Conservation (phyloP, 2,888 invertebrate species). For the Pachydiplax longipennis region DNA sequence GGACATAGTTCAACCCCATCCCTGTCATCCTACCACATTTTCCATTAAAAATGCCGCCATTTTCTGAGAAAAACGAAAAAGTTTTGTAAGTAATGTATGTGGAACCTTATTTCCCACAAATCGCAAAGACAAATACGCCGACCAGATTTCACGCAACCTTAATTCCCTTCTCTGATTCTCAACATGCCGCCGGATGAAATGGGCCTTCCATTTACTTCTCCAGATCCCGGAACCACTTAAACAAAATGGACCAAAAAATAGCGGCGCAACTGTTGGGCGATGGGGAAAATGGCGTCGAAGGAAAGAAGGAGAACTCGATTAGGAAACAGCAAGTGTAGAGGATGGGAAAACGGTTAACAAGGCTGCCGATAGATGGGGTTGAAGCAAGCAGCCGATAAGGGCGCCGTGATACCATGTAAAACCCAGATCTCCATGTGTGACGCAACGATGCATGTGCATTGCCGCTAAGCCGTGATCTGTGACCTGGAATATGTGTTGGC, state of each 20-base stretch:
- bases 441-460: slow-evolving; percentile 30
- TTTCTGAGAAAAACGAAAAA: no score
- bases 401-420: slow-evolving; percentile 38
- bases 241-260: background rate
- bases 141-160: no score
- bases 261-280: background rate
- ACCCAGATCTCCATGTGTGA: slow-evolving; percentile 39
- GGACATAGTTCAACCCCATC: no score
- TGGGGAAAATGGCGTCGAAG: background rate
- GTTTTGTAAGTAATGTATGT: no score
- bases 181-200: background rate
- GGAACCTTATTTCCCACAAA: no score
- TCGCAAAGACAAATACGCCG: no score
- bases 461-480: slow-evolving; percentile 44
- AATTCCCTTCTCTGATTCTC: background rate
- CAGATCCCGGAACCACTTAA: background rate
- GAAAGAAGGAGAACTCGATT: background rate
- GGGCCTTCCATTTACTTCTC: no score
- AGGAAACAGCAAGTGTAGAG: background rate
- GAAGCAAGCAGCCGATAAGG: slow-evolving; percentile 35
- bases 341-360: slow-evolving; percentile 2
- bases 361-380: slow-evolving; percentile 33
- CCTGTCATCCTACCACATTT: no score
- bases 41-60: no score
- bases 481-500: slow-evolving; percentile 45